phyloP scores from a whole-genome alignment of 2,113 vertebrate species.

The Urocitellus parryii region DNA sequence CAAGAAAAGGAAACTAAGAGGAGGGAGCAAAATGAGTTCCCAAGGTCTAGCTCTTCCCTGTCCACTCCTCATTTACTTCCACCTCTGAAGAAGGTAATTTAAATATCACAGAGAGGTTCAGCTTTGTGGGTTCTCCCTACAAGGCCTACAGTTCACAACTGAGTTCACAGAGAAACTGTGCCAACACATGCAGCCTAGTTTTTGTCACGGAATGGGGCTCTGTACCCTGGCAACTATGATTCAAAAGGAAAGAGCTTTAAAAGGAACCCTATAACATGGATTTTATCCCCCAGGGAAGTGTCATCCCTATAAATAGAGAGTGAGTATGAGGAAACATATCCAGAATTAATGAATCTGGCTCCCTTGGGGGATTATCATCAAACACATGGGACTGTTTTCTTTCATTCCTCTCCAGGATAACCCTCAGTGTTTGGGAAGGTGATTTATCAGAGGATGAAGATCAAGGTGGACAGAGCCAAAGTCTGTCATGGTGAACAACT shows the following conservation, averaged over 20 bases:
- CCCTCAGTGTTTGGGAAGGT: neutral
- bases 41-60: neutral
- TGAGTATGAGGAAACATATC: neutral
- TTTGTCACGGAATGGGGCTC: neutral
- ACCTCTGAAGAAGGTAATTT: neutral
- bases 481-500: neutral
- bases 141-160: neutral
- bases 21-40: neutral
- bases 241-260: conserved; percentile 10
- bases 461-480: neutral
- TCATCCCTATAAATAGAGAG: neutral
- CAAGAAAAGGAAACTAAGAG: neutral
- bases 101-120: neutral
- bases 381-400: neutral
- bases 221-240: neutral
- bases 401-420: neutral
- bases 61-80: neutral
- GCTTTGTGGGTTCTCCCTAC: neutral
- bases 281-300: neutral
- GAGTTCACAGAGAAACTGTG: neutral
- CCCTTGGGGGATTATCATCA: neutral
- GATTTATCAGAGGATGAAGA: neutral
- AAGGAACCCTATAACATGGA: neutral
- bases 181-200: neutral
- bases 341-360: neutral